These are phyloP conservation scores for Leptobrachium leishanense DNA, from an alignment of 2,113 vertebrate species.

Conservation along the genomic window DNA sequence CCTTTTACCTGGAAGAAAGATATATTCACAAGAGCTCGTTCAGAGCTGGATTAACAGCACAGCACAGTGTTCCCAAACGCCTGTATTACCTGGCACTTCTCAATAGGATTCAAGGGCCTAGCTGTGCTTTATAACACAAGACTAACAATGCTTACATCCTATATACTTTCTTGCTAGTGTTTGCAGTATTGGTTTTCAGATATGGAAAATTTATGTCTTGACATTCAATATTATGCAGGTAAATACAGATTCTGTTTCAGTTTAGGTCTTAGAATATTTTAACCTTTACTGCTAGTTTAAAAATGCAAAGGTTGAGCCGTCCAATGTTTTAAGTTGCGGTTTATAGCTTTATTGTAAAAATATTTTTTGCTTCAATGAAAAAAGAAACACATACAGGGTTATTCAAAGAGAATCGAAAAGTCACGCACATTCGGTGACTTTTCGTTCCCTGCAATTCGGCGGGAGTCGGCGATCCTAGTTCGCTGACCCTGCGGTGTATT, in stretches of 20 bases:
- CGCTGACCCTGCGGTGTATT: too few species aligned
- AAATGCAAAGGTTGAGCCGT: too few species aligned
- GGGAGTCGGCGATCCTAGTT: too few species aligned
- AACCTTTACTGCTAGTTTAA: too few species aligned
- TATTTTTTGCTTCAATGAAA: too few species aligned
- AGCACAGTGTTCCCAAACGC: slow-evolving; percentile 14
- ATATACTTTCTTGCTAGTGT: slow-evolving; percentile 8
- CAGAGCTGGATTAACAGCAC: slow-evolving; percentile 40
- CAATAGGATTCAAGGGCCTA: slow-evolving; percentile 29
- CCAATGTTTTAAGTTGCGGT: too few species aligned
- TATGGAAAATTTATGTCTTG: slow-evolving; percentile 26
- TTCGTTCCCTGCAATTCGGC: too few species aligned
- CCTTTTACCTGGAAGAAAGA: slow-evolving; percentile 47
- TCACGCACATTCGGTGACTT: too few species aligned
- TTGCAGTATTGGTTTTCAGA: slow-evolving; percentile 4
- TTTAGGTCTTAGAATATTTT: neutral
- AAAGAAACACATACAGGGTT: too few species aligned
- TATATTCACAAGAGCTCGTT: slow-evolving; percentile 44
- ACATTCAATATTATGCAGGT: neutral
- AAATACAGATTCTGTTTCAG: neutral
- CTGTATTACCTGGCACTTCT: slow-evolving; percentile 26
- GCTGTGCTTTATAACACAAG: slow-evolving; percentile 33
- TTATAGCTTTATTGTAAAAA: too few species aligned
- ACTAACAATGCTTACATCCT: slow-evolving; percentile 22
- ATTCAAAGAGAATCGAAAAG: too few species aligned